phyloP scores from a whole-genome alignment of 2,113 vertebrate genomes.

The Oncorhynchus tshawytscha region DNA sequence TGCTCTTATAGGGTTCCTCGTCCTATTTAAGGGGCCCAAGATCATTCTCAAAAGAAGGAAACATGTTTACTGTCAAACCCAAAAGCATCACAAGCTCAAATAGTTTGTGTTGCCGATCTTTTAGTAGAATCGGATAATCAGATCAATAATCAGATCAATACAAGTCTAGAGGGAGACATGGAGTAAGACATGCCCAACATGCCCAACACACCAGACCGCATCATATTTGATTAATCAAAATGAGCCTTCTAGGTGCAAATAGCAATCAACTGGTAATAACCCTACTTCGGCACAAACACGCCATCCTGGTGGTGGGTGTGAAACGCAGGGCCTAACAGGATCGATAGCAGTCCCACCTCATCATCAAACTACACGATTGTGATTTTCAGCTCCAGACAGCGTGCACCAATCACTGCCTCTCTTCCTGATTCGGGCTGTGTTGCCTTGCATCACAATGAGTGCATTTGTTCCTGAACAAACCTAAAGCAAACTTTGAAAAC shows the following conservation, averaged over 20 bases:
- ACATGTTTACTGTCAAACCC: background rate
- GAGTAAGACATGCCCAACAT: slow-evolving; percentile 18
- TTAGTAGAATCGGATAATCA: too few species aligned
- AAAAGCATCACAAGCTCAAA: background rate
- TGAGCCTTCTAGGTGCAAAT: slow-evolving; percentile 33
- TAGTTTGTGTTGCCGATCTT: background rate
- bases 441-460: slow-evolving; percentile 35
- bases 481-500: slow-evolving; percentile 24
- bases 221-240: slow-evolving; percentile 36
- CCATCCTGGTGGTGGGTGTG: slow-evolving; percentile 36
- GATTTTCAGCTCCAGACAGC: slow-evolving; percentile 37
- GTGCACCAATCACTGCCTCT: slow-evolving; percentile 22
- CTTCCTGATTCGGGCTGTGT: slow-evolving; percentile 23
- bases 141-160: background rate
- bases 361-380: slow-evolving; percentile 54
- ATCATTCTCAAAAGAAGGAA: too few species aligned
- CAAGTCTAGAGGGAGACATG: background rate
- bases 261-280: slow-evolving; percentile 44
- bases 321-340: slow-evolving; percentile 49
- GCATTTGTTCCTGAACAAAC: slow-evolving; percentile 37
- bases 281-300: slow-evolving; percentile 28
- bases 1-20: background rate
- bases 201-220: slow-evolving; percentile 34
- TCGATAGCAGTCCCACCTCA: slow-evolving; percentile 54
- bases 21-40: background rate